Evolutionary conservation across 2,797 vertebrate species (phyloP).

Genomic region (Phrynocephalus guinanensis): DNA sequence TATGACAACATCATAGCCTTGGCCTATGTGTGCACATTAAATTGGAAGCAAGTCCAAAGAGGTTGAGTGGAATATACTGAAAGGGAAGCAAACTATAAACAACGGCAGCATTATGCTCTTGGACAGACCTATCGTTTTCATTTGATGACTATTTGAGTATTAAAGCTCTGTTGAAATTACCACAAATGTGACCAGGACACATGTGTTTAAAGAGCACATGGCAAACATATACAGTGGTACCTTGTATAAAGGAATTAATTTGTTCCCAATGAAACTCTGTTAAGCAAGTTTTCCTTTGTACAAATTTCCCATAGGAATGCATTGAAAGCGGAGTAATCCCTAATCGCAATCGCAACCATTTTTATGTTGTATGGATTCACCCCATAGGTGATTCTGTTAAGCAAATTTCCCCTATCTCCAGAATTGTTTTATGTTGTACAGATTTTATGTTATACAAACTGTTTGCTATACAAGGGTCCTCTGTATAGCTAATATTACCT

Average conservation of each 20-base stretch:
- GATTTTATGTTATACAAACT: too few relatives aligned
- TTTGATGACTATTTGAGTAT: neutral
- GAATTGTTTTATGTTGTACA: too few relatives aligned
- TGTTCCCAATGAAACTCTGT: too few relatives aligned
- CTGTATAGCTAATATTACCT: neutral
- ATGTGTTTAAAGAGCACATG: neutral
- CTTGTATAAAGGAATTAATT: too few relatives aligned
- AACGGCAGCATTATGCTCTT: neutral
- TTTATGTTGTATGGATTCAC: too few relatives aligned
- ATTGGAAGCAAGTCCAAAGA: neutral
- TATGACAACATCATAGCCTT: neutral
- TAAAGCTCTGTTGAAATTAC: neutral
- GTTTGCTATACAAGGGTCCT: too few relatives aligned
- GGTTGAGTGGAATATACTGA: neutral
- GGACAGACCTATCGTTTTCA: neutral
- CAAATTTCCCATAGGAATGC: too few relatives aligned
- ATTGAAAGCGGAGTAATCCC: too few relatives aligned
- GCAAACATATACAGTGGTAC: neutral
- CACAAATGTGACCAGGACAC: neutral
- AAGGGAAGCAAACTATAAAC: neutral
- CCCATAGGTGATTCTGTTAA: too few relatives aligned
- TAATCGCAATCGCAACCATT: too few relatives aligned
- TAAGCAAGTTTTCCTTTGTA: too few relatives aligned
- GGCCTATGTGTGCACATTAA: neutral
- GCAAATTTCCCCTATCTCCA: too few relatives aligned